Percentiles rank a stretch among this genome's conserved stretches.
Conservation (phyloP, 2,113 vertebrate genomes). For the Halichoeres trimaculatus region DNA sequence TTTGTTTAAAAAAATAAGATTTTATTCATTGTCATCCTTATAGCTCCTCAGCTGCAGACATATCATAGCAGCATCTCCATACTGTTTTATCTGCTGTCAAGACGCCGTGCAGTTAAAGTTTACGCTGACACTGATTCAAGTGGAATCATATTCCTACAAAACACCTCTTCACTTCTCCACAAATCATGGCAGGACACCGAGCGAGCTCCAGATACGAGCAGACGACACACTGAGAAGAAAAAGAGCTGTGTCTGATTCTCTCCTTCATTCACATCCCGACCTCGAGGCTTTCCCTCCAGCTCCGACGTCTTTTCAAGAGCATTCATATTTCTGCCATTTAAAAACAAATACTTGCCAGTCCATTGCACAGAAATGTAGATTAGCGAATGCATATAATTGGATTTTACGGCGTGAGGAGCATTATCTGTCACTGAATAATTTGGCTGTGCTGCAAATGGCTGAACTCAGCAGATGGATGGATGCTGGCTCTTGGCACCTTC, state of each 20-base stretch:
- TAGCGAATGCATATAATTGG: conserved; percentile 43
- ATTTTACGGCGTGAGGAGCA: conserved; percentile 23
- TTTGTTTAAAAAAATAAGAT: too few species aligned
- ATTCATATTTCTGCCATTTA: conserved; percentile 13
- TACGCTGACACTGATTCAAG: too few species aligned
- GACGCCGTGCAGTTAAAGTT: neutral
- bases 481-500: conserved; percentile 64
- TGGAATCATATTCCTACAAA: neutral
- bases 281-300: neutral
- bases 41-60: neutral
- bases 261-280: conserved; percentile 13
- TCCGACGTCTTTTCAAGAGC: conserved; percentile 14
- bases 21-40: too few species aligned
- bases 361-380: conserved; percentile 29
- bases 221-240: neutral
- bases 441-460: conserved; percentile 52
- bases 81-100: neutral
- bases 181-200: neutral
- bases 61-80: neutral
- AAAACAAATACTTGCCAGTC: conserved; percentile 19
- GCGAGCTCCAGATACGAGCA: neutral
- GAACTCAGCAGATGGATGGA: conserved; percentile 71
- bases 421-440: conserved; percentile 49
- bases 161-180: neutral
- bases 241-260: neutral